Evolutionary conservation across 1,140 invertebrate genomes (phyloP).

Genomic region (Papilio polytes): DNA sequence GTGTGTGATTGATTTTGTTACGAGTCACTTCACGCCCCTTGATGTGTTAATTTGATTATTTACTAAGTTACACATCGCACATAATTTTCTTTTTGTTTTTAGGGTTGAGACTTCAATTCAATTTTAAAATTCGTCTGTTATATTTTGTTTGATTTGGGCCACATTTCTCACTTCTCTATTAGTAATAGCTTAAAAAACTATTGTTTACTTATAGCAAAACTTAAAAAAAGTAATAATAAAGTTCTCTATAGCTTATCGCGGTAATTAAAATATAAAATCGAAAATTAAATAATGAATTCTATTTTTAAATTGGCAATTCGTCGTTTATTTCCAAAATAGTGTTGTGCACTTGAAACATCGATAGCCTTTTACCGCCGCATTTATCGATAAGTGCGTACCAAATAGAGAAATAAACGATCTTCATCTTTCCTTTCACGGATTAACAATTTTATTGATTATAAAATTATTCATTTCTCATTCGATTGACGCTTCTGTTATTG

Average conservation of each 20-base stretch:
- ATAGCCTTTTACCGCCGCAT: neutral
- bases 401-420: constrained; percentile 18
- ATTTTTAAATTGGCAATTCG: neutral
- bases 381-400: constrained; percentile 5
- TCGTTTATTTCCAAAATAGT: neutral
- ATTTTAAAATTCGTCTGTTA: no score
- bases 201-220: no score
- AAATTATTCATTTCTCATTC: no score
- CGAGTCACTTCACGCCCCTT: constrained; percentile 19
- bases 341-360: neutral
- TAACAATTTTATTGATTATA: constrained; percentile 17
- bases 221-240: no score
- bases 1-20: constrained; percentile 43
- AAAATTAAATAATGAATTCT: neutral
- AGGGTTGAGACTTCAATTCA: neutral
- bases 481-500: neutral
- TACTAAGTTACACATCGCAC: neutral
- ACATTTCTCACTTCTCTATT: no score
- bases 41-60: neutral
- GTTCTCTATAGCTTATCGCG: no score
- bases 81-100: neutral
- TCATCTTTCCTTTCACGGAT: constrained; percentile 23
- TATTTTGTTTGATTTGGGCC: no score
- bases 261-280: no score
- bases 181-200: no score